A percentile compares a stretch with the other conserved stretches of the same genome.
Conservation (phyloP, 2,888 invertebrate species). For the Rosalia funebris region DNA sequence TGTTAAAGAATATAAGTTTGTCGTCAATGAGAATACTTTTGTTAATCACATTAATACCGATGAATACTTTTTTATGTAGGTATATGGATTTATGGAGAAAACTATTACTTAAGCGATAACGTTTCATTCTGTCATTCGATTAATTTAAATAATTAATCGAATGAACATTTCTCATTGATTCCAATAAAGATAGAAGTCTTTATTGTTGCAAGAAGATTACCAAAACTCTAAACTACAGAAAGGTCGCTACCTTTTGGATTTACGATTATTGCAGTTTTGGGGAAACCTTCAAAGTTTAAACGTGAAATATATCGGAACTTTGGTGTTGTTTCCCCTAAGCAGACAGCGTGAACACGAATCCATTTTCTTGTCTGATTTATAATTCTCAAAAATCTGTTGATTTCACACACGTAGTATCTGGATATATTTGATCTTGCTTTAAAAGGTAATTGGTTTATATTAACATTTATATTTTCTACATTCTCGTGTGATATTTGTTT, state of each 20-base stretch:
- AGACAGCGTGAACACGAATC: slow-evolving; percentile 22
- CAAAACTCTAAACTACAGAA: slow-evolving; percentile 53
- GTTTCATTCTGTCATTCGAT: background rate
- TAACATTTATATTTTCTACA: too few species aligned
- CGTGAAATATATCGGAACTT: slow-evolving; percentile 40
- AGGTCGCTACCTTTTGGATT: slow-evolving; percentile 40
- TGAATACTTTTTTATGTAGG: too few species aligned
- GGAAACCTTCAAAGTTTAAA: slow-evolving; percentile 44
- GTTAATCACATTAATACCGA: too few species aligned
- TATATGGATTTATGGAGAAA: too few species aligned
- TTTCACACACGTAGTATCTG: slow-evolving; percentile 11
- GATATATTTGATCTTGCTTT: slow-evolving; percentile 14
- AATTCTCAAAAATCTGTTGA: slow-evolving; percentile 21
- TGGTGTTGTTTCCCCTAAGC: slow-evolving; percentile 27
- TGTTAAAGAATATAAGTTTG: too few species aligned
- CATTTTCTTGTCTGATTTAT: slow-evolving; percentile 32
- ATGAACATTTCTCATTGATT: slow-evolving; percentile 12
- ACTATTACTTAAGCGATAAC: too few species aligned
- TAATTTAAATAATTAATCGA: background rate
- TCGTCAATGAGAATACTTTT: too few species aligned
- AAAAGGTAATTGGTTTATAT: too few species aligned
- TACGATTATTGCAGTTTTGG: slow-evolving; percentile 39
- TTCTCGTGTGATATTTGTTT: too few species aligned
- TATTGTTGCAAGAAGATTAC: slow-evolving; percentile 44
- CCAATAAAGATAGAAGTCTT: slow-evolving; percentile 10